These are phyloP conservation scores for Rhabdomys pumilio DNA, from an alignment of 2,797 vertebrate genomes.

Conservation along the genomic window DNA sequence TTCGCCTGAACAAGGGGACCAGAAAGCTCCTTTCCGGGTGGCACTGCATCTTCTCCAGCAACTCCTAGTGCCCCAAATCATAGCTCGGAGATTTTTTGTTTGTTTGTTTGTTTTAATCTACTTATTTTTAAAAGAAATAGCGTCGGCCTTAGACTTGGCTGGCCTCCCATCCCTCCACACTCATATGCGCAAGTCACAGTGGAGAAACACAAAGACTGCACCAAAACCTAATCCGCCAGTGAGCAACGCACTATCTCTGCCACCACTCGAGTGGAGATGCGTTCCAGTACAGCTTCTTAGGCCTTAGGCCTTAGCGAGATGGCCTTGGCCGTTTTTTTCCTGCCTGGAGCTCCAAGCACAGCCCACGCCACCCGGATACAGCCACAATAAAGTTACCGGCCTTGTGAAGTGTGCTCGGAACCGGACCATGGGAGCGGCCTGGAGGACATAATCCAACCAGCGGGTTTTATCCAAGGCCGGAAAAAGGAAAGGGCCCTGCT, in stretches of 20 bases:
- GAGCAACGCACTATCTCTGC: neutral
- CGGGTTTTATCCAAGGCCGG: conserved; percentile 3
- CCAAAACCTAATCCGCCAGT: neutral
- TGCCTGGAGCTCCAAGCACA: neutral
- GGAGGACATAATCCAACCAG: conserved; percentile 20
- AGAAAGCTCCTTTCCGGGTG: neutral
- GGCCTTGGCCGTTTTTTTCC: conserved; percentile 68
- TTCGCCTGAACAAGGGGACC: neutral
- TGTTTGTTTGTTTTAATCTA: neutral
- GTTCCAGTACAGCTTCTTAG: conserved; percentile 33
- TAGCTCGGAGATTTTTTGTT: neutral
- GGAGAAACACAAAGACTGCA: conserved; percentile 5
- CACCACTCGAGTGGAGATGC: neutral
- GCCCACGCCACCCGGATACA: conserved; percentile 49
- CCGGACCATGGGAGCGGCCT: neutral
- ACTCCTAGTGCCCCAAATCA: neutral
- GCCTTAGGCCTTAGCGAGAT: conserved; percentile 33
- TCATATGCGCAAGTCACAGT: neutral
- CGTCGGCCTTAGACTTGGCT: neutral
- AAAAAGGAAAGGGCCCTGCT: conserved; percentile 54
- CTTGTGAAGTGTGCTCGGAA: conserved; percentile 35
- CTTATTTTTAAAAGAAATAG: conserved; percentile 40
- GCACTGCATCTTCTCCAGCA: neutral
- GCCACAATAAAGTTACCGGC: conserved; percentile 15
- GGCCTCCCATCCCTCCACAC: neutral